A percentile compares a stretch with the other conserved stretches of the same genome.
Conservation (phyloP, 1,140 invertebrate genomes). For the Capitella teleta region DNA sequence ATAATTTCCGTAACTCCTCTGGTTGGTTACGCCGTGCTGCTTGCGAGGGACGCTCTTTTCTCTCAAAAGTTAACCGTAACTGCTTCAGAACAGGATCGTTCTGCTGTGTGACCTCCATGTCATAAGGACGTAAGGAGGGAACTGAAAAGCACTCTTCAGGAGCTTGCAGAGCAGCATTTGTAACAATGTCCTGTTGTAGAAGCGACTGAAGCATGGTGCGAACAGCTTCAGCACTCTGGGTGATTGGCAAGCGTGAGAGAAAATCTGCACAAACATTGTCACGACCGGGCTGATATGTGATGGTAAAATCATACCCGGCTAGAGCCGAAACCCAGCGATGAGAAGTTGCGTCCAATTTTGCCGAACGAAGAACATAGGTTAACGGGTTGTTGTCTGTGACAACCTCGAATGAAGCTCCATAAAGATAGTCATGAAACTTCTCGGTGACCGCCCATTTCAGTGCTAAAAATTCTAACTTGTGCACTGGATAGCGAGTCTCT, state of each 20-base stretch:
- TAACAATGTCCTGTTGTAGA: too few species aligned
- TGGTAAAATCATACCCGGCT: slow-evolving; percentile 9
- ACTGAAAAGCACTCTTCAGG: too few species aligned
- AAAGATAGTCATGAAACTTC: slow-evolving; percentile 13
- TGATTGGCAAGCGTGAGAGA: slow-evolving; percentile 9
- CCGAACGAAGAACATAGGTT: slow-evolving; percentile 12
- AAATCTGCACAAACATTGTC: slow-evolving; percentile 14
- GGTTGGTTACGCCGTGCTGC: too few species aligned
- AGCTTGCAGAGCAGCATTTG: too few species aligned
- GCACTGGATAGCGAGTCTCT: neutral
- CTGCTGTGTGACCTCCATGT: too few species aligned
- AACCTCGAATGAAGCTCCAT: slow-evolving; percentile 8
- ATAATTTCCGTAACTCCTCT: too few species aligned
- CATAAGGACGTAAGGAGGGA: too few species aligned
- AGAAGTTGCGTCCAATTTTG: slow-evolving; percentile 15
- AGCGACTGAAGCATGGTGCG: too few species aligned
- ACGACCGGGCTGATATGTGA: slow-evolving; percentile 9
- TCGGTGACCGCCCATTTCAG: slow-evolving; percentile 14
- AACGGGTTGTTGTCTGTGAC: slow-evolving; percentile 17
- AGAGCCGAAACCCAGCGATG: slow-evolving; percentile 14
- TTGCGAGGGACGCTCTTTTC: too few species aligned
- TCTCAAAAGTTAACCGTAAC: too few species aligned
- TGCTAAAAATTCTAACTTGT: slow-evolving; percentile 10
- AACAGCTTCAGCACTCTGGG: too few species aligned
- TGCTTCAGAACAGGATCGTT: too few species aligned